Conservation (phyloP, 2,888 invertebrate species). For the Thymelicus acteon region DNA sequence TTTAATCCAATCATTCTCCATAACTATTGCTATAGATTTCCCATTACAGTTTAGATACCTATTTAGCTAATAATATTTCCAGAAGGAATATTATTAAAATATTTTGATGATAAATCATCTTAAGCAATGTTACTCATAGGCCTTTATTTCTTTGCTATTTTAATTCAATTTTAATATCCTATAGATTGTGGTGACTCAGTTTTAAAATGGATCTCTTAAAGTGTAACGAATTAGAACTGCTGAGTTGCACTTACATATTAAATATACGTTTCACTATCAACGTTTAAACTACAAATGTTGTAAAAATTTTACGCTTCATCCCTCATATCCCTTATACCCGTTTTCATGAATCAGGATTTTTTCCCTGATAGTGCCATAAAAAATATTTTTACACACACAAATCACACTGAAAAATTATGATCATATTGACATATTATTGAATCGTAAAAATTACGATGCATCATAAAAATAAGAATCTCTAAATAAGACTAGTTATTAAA, state of each 20-base stretch:
- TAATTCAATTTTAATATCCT: slow-evolving; percentile 31
- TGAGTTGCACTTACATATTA: slow-evolving; percentile 19
- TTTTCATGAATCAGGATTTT: too few species aligned
- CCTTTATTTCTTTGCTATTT: slow-evolving; percentile 15
- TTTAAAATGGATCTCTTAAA: slow-evolving; percentile 20
- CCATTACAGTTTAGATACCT: not conserved
- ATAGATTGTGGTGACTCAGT: slow-evolving; percentile 27
- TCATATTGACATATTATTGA: too few species aligned
- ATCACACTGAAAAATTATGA: too few species aligned
- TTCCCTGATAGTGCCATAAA: too few species aligned
- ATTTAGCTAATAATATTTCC: not conserved
- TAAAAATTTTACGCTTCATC: not conserved
- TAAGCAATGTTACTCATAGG: slow-evolving; percentile 8
- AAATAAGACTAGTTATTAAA: too few species aligned
- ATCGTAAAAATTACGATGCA: too few species aligned
- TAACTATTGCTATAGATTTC: not conserved
- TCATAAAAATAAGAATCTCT: too few species aligned
- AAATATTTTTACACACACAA: too few species aligned
- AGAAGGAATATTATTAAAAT: too few species aligned
- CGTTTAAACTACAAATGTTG: slow-evolving; percentile 4
- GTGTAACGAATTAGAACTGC: slow-evolving; percentile 32
- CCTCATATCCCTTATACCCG: too few species aligned
- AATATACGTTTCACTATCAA: slow-evolving; percentile 4
- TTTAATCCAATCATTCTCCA: too few species aligned
- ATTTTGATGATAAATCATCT: not conserved